These are phyloP conservation scores for Salvelinus fontinalis DNA, from an alignment of 2,113 vertebrate species.

Conservation along the genomic window DNA sequence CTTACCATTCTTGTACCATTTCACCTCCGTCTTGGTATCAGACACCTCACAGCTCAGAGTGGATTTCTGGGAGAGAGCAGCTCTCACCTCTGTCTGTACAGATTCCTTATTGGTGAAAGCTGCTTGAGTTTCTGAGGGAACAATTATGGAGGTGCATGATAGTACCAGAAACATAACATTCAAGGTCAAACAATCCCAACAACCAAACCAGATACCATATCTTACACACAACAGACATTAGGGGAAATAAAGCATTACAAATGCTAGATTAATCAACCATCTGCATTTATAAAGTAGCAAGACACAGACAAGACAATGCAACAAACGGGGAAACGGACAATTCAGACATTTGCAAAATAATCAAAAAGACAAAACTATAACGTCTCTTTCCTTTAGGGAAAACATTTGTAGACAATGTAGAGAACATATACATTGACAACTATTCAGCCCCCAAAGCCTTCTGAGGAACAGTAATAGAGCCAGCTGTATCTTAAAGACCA, in stretches of 20 bases:
- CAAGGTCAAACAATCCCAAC: too few species aligned
- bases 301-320: neutral
- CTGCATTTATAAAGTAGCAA: neutral
- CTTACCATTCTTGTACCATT: too few species aligned
- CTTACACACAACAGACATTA: too few species aligned
- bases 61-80: too few species aligned
- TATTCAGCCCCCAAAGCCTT: neutral
- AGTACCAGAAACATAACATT: constrained; percentile 32
- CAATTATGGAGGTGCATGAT: constrained; percentile 53
- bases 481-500: constrained; percentile 70
- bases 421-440: neutral
- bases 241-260: too few species aligned
- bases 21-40: too few species aligned
- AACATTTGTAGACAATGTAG: neutral
- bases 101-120: constrained; percentile 60
- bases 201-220: too few species aligned
- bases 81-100: too few species aligned
- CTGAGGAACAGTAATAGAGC: neutral
- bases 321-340: too few species aligned
- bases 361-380: neutral
- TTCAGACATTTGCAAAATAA: neutral
- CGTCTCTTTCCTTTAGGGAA: neutral
- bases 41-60: too few species aligned
- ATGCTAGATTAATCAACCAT: too few species aligned
- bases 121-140: constrained; percentile 40